These are phyloP conservation scores for Hyalella azteca DNA, from an alignment of 2,888 invertebrate species.

Conservation along the genomic window DNA sequence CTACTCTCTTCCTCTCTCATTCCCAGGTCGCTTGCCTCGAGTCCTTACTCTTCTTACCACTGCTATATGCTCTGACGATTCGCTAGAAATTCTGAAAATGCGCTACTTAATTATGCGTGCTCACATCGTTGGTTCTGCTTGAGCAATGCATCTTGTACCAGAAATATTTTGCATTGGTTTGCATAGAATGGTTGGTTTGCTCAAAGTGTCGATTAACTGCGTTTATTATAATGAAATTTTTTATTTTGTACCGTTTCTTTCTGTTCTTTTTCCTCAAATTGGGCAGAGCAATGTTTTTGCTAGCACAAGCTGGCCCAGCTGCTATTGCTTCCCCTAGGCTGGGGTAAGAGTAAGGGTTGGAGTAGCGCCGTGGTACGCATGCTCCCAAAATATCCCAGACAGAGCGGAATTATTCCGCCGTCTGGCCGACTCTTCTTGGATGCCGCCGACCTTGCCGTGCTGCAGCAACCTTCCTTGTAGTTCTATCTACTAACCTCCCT, in stretches of 20 bases:
- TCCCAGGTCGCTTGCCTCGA: not conserved
- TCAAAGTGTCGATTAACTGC: too few species aligned
- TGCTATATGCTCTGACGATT: not conserved
- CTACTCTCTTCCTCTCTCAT: constrained; percentile 34
- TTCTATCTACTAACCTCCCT: not conserved
- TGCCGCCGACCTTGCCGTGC: constrained; percentile 13
- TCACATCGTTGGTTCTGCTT: too few species aligned
- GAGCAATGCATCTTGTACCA: too few species aligned
- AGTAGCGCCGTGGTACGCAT: constrained; percentile 5
- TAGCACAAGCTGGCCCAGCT: constrained; percentile 16
- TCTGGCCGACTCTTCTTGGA: constrained; percentile 13
- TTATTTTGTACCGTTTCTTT: too few species aligned
- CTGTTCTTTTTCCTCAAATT: too few species aligned
- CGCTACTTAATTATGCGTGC: too few species aligned
- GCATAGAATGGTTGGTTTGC: too few species aligned
- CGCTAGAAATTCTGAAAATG: too few species aligned
- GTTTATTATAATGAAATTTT: too few species aligned
- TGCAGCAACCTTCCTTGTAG: constrained; percentile 7
- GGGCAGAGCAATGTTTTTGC: not conserved
- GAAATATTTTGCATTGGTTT: too few species aligned
- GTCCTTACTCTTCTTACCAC: not conserved
- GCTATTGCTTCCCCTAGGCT: not conserved
- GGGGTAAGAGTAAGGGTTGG: constrained; percentile 12
- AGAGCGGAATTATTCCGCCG: constrained; percentile 37
- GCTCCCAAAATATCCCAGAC: constrained; percentile 35